These are phyloP conservation scores for Fulica atra DNA, from an alignment of 2,113 vertebrate genomes.

Conservation along the genomic window DNA sequence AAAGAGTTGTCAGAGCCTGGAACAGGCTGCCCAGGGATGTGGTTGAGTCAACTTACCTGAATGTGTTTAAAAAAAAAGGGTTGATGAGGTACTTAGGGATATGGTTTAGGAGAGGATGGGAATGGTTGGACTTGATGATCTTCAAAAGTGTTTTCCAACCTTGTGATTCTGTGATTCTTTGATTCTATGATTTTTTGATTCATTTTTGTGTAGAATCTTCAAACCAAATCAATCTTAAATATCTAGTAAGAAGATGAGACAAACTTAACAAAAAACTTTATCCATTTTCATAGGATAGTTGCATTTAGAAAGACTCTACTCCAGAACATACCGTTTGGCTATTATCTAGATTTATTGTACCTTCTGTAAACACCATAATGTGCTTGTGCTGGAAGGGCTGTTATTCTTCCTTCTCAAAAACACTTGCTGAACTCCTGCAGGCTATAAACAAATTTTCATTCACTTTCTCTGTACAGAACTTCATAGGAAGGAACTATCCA, in stretches of 20 bases:
- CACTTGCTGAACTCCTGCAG: background rate
- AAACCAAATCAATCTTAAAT: background rate
- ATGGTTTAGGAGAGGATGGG: too few relatives aligned
- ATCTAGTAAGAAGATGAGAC: background rate
- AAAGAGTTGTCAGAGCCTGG: too few relatives aligned
- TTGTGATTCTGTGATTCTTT: too few relatives aligned
- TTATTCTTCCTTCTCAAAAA: background rate
- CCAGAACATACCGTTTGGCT: background rate
- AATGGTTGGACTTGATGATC: too few relatives aligned
- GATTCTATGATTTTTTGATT: too few relatives aligned
- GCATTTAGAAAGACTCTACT: background rate
- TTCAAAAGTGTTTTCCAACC: too few relatives aligned
- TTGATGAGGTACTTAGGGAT: too few relatives aligned
- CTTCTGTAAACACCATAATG: background rate
- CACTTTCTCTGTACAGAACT: background rate
- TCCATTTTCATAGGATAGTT: background rate
- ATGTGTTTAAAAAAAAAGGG: too few relatives aligned
- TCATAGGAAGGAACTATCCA: background rate
- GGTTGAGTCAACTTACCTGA: too few relatives aligned
- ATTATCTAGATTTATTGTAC: background rate
- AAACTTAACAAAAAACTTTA: background rate
- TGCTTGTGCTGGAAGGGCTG: background rate
- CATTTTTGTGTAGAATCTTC: background rate
- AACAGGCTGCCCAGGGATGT: too few relatives aligned
- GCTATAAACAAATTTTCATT: background rate